Evolutionary conservation across 2,888 invertebrate species (phyloP), one percentile per base, ranked within the genome.

Genomic region (Apodemia mormo): DNA sequence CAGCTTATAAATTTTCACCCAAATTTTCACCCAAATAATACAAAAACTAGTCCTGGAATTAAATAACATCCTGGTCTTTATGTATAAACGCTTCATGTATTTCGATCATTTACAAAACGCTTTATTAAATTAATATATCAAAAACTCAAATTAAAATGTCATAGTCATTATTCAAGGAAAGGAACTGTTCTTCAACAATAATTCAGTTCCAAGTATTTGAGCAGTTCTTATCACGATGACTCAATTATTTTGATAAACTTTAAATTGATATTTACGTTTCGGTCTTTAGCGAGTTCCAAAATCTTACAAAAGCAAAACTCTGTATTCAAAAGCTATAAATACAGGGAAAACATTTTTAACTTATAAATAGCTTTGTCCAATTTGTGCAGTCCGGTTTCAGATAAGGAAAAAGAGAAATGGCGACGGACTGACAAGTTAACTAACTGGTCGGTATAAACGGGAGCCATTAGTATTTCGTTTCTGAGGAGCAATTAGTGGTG

Each of bases 391-490:
- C 61, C 61, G 33, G 30, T 61, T 33, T 61, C 61, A 33, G 61
- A 61, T 61, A 30, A 33, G 61, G 61, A 61, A 61, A 61, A 61
- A 61, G 61, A 61, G 33, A 61, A 61, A 61, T 61, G 61, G 69
- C 72, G 68, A 69, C 70, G 70, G 72, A 72, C 72, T 71, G 73
- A 73, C 70, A 72, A 73, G 73, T 70, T 71, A 72, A 73, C 73
- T 70, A 73, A 73, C 69, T 73, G 73, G 72, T 29, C 68, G 66
- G 72, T 68, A 70, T 74, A 72, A 72, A 72, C 68, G 71, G 40
- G 56, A 67, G 68, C 69, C 72, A 74, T 74, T 74, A 72, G 71
- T 71, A 71, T 74, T 74, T 74, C 72, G 72, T 72, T 72, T 68
- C 66, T 68, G 68, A 66, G 65, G 65, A 72, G 69, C 73, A 72